These are phyloP conservation scores for Liasis olivaceus DNA, from an alignment of 2,797 vertebrate species.

Conservation along the genomic window DNA sequence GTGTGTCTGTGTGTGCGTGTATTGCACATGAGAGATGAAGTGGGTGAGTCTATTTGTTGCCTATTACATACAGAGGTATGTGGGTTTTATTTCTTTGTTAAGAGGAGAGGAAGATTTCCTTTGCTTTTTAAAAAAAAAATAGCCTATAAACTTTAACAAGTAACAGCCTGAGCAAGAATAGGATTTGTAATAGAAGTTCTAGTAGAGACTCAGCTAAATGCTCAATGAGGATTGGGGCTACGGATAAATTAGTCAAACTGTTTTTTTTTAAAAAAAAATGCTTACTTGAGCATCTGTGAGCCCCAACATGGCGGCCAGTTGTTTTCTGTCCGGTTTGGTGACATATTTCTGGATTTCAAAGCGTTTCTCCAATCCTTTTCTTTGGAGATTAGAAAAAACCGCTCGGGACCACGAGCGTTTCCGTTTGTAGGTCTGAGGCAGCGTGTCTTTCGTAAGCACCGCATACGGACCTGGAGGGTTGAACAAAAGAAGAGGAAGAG, in stretches of 20 bases:
- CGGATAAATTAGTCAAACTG: neutral
- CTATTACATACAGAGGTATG: neutral
- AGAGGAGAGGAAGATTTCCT: neutral
- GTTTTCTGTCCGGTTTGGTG: slow-evolving; percentile 97
- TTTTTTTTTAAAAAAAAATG: neutral
- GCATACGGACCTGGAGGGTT: slow-evolving; percentile 88
- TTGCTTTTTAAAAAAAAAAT: neutral
- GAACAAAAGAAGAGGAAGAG: neutral
- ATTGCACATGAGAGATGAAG: neutral
- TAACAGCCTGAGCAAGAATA: neutral
- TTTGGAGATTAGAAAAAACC: slow-evolving; percentile 97
- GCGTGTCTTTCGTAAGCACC: slow-evolving; percentile 96
- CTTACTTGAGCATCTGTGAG: slow-evolving; percentile 96
- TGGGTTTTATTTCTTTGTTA: neutral
- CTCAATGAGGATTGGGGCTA: neutral
- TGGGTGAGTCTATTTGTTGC: neutral
- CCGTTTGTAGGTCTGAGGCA: slow-evolving; percentile 98
- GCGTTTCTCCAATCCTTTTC: slow-evolving; percentile 96
- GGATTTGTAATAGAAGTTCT: neutral
- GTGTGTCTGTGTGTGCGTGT: neutral
- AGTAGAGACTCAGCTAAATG: neutral
- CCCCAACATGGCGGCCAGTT: slow-evolving; percentile 96
- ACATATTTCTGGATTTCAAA: slow-evolving; percentile 99
- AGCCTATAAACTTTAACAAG: neutral
- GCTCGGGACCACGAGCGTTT: slow-evolving; percentile 97